Evolutionary conservation across 53 echinoderm and acorn worm genomes (phyloP).

Genomic region (Holothuria scabra): DNA sequence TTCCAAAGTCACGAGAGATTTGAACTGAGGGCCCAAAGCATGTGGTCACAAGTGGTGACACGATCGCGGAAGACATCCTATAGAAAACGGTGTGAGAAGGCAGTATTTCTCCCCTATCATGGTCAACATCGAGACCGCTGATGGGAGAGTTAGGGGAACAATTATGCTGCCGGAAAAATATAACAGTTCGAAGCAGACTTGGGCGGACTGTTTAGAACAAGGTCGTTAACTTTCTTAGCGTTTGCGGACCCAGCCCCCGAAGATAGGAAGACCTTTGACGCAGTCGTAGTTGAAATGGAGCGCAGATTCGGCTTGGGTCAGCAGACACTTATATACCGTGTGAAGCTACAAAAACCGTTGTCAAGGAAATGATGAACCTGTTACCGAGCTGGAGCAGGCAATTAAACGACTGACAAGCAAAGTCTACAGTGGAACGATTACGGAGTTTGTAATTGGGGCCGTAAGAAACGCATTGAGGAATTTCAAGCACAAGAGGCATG

Average conservation of each 20-base stretch:
- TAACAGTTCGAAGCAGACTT: no score
- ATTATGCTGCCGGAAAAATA: no score
- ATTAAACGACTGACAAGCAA: not conserved
- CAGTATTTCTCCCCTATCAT: no score
- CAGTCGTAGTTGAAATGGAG: not conserved
- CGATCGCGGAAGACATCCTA: no score
- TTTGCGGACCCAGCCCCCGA: not conserved
- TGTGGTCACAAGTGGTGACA: no score
- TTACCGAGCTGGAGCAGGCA: not conserved
- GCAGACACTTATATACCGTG: not conserved
- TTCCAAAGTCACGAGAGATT: no score
- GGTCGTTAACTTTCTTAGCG: no score
- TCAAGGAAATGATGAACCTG: not conserved
- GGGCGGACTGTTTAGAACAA: no score
- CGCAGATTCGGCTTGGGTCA: not conserved
- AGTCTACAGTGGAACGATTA: not conserved
- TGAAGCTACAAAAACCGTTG: not conserved
- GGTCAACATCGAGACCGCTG: no score
- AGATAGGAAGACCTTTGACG: not conserved
- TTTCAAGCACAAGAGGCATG: slow-evolving; percentile 1
- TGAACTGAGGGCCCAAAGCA: no score
- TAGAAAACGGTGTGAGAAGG: no score
- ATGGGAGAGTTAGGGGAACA: no score
- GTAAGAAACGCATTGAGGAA: not conserved
- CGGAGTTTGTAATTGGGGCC: not conserved